Conservation (phyloP, 2,113 vertebrate genomes). For the Montifringilla adamsi region DNA sequence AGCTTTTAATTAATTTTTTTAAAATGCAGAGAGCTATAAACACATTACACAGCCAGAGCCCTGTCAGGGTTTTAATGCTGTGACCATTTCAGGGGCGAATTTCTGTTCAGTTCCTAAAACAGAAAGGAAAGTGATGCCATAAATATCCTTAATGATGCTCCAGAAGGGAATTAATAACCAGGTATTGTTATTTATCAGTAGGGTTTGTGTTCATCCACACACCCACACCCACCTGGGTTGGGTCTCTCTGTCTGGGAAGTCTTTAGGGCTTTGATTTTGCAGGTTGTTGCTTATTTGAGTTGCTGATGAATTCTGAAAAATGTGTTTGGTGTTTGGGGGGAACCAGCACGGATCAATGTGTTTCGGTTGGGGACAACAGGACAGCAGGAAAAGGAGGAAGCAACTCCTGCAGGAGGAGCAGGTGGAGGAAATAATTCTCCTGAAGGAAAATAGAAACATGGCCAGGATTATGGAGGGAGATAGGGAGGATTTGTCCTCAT, state of each 20-base stretch:
- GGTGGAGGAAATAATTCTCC: neutral
- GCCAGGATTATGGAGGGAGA: neutral
- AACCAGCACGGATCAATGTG: neutral
- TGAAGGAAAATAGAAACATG: neutral
- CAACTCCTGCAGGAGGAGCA: neutral
- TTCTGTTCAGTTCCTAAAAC: neutral
- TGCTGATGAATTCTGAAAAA: neutral
- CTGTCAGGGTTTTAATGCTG: neutral
- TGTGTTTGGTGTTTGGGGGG: neutral
- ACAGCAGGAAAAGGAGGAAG: neutral
- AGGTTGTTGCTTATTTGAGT: neutral
- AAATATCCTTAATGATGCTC: neutral
- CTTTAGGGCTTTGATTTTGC: neutral
- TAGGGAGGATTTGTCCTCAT: constrained; percentile 3
- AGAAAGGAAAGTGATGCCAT: neutral
- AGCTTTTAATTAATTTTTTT: neutral
- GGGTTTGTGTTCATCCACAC: neutral
- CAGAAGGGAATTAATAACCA: neutral
- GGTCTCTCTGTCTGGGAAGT: neutral
- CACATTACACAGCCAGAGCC: neutral
- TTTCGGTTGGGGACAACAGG: neutral
- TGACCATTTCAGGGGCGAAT: neutral
- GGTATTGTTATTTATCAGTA: neutral
- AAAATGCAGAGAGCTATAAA: neutral
- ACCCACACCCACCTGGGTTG: neutral